Evolutionary conservation across 2,888 invertebrate genomes (phyloP).

Genomic region (Bellardia bayeri): DNA sequence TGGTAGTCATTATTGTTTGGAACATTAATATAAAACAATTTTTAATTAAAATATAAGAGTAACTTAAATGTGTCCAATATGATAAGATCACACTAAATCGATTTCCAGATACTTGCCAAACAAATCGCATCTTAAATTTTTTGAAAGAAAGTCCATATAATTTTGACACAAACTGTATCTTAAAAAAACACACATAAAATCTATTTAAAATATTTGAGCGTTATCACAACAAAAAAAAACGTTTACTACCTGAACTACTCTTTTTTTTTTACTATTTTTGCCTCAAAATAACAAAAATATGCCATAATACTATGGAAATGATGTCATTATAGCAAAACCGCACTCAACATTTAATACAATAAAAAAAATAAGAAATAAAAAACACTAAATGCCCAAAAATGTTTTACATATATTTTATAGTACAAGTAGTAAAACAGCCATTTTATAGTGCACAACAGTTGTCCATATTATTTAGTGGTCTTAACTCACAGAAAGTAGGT

Average conservation of each 20-base stretch:
- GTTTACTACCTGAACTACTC: conserved; percentile 58
- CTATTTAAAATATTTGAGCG: not conserved
- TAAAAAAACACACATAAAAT: not conserved
- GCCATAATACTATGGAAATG: conserved; percentile 58
- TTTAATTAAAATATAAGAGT: no score
- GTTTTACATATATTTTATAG: not conserved
- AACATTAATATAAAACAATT: no score
- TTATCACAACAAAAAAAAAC: conserved; percentile 31
- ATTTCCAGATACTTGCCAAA: no score
- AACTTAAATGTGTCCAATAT: no score
- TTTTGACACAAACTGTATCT: not conserved
- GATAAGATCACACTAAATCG: no score
- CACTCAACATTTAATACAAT: conserved; percentile 36
- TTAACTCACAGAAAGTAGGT: conserved; percentile 33
- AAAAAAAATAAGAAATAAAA: not conserved
- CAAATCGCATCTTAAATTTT: not conserved
- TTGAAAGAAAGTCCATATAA: not conserved
- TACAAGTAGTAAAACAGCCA: conserved; percentile 5
- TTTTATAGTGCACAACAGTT: conserved; percentile 11
- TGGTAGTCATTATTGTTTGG: no score
- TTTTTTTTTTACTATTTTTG: conserved; percentile 2
- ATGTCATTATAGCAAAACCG: conserved; percentile 54
- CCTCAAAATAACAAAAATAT: not conserved
- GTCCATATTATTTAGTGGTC: not conserved
- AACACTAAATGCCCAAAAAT: conserved; percentile 25